phyloP scores from a whole-genome alignment of 1,140 invertebrate species.

The Steinernema feltiae region DNA sequence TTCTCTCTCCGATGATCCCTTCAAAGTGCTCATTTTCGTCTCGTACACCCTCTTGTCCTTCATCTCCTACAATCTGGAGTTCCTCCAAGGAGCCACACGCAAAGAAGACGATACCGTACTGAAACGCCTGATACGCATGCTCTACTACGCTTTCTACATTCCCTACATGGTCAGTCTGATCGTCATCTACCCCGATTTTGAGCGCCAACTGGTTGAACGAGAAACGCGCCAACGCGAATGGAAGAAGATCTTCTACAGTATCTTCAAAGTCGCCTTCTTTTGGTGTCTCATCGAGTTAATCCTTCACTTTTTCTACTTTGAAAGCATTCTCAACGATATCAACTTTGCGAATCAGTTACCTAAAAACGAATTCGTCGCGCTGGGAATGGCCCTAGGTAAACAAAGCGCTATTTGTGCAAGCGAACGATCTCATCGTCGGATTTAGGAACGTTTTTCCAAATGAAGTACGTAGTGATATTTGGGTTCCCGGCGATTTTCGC shows the following conservation, averaged over 20 bases:
- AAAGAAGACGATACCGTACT: slow-evolving; percentile 37
- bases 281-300: slow-evolving; percentile 45
- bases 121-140: slow-evolving; percentile 35
- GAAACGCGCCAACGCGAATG: slow-evolving; percentile 32
- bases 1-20: slow-evolving; percentile 43
- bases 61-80: slow-evolving; percentile 53
- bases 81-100: slow-evolving; percentile 27
- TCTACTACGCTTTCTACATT: slow-evolving; percentile 52
- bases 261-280: slow-evolving; percentile 50
- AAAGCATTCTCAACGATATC: slow-evolving; percentile 45
- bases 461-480: slow-evolving; percentile 58
- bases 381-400: slow-evolving; percentile 57
- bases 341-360: slow-evolving; percentile 43
- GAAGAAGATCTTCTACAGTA: slow-evolving; percentile 28
- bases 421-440: background rate
- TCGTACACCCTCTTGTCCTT: slow-evolving; percentile 54
- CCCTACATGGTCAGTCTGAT: slow-evolving; percentile 55
- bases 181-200: slow-evolving; percentile 55
- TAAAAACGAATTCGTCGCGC: slow-evolving; percentile 52
- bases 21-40: slow-evolving; percentile 54
- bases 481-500: slow-evolving; percentile 55
- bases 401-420: background rate
- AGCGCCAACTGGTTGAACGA: slow-evolving; percentile 42
- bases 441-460: slow-evolving; percentile 53
- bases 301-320: slow-evolving; percentile 57